phyloP scores from a whole-genome alignment of 92 coral and sea anemone species.

The Palythoa grandiflora region DNA sequence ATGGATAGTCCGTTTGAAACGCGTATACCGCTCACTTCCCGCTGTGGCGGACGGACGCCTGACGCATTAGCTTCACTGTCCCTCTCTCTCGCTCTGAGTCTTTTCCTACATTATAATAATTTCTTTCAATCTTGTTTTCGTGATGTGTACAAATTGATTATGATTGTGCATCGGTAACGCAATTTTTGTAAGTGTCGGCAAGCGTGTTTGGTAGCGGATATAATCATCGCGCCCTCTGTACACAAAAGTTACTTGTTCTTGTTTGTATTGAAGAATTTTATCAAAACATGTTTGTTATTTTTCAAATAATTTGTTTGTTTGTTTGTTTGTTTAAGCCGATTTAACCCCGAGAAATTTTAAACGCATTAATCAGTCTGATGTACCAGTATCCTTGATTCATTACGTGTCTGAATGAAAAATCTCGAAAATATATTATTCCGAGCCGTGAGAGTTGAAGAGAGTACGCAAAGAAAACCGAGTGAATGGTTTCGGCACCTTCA shows the following conservation, averaged over 20 bases:
- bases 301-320: conserved; percentile 1
- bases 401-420: not conserved
- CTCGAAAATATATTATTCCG: not conserved
- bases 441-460: not conserved
- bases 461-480: conserved; percentile 19
- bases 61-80: not conserved
- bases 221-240: not conserved
- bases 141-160: not conserved
- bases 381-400: not conserved
- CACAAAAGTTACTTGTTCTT: not conserved
- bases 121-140: not conserved
- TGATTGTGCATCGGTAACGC: not conserved
- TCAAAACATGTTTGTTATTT: conserved; percentile 30
- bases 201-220: not conserved
- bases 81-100: not conserved
- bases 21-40: not conserved
- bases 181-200: not conserved
- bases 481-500: conserved; percentile 50
- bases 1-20: conserved; percentile 24
- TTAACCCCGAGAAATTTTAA: not conserved
- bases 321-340: conserved; percentile 43
- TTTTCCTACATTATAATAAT: not conserved
- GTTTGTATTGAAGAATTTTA: conserved; percentile 25
- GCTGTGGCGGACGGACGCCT: not conserved
- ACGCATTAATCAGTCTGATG: not conserved